Conservation (phyloP, 1,140 invertebrate genomes). For the Bactericera cockerelli region DNA sequence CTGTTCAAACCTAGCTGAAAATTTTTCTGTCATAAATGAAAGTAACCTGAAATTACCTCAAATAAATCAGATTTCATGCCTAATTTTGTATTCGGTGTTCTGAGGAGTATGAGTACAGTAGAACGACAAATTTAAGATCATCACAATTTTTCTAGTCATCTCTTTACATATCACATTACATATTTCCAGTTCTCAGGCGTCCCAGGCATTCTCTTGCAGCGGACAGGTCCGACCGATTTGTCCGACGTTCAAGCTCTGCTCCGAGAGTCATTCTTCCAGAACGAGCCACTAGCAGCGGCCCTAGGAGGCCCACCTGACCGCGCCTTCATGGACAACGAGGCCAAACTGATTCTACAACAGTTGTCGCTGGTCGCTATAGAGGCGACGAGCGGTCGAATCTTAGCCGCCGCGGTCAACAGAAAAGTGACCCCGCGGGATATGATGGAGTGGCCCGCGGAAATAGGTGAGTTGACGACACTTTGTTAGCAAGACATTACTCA, state of each 20-base stretch:
- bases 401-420: neutral
- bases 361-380: neutral
- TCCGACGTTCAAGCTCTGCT: neutral
- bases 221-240: neutral
- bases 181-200: neutral
- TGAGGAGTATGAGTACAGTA: too few species aligned
- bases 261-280: neutral
- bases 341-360: neutral
- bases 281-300: neutral
- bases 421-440: neutral
- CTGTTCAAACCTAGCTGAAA: too few species aligned
- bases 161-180: too few species aligned
- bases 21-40: too few species aligned
- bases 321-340: neutral
- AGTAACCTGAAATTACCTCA: too few species aligned
- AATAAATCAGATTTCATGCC: too few species aligned
- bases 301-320: neutral
- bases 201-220: neutral
- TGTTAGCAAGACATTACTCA: too few species aligned
- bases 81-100: too few species aligned
- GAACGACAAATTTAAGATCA: too few species aligned
- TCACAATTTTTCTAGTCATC: too few species aligned
- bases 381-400: neutral
- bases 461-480: constrained; percentile 1
- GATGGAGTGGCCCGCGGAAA: neutral